Conservation (phyloP, 35 echinoderm and acorn worm genomes). For the Strongylocentrotus purpuratus region DNA sequence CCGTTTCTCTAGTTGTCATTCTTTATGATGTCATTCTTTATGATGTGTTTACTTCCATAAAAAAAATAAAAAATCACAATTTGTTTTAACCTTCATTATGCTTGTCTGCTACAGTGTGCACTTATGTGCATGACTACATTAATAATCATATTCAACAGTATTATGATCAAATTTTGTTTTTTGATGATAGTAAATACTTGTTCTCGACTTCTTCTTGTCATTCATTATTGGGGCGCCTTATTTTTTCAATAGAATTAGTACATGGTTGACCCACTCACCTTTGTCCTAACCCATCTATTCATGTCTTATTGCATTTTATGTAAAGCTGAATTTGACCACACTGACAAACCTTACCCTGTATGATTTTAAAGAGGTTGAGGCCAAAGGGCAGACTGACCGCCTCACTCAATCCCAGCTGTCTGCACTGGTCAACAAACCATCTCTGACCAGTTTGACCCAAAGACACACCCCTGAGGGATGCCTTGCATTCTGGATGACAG, state of each 20-base stretch:
- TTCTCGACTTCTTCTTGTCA: not conserved
- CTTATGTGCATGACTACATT: not conserved
- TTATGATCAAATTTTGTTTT: not conserved
- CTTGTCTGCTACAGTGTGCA: too few relatives aligned
- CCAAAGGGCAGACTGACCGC: conserved; percentile 81
- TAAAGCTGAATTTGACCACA: too few relatives aligned
- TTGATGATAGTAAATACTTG: not conserved
- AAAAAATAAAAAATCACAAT: too few relatives aligned
- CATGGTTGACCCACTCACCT: too few relatives aligned
- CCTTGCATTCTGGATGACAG: conserved; percentile 79
- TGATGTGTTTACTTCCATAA: too few relatives aligned
- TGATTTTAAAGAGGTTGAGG: conserved; percentile 67
- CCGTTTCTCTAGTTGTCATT: not conserved
- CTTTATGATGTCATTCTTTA: not conserved
- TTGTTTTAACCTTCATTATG: too few relatives aligned
- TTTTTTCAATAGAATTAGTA: too few relatives aligned
- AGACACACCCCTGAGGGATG: conserved; percentile 66
- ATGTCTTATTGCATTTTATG: too few relatives aligned
- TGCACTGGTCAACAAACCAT: conserved; percentile 63
- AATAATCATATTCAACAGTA: not conserved
- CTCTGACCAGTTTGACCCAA: conserved; percentile 64
- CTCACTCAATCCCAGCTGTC: conserved; percentile 56
- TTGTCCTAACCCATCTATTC: too few relatives aligned
- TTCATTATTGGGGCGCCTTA: too few relatives aligned
- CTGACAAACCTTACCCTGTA: too few relatives aligned